Evolutionary conservation across 2,888 invertebrate genomes (phyloP), one percentile per base, ranked within the genome.

Genomic region (Allolobophora icterica): DNA sequence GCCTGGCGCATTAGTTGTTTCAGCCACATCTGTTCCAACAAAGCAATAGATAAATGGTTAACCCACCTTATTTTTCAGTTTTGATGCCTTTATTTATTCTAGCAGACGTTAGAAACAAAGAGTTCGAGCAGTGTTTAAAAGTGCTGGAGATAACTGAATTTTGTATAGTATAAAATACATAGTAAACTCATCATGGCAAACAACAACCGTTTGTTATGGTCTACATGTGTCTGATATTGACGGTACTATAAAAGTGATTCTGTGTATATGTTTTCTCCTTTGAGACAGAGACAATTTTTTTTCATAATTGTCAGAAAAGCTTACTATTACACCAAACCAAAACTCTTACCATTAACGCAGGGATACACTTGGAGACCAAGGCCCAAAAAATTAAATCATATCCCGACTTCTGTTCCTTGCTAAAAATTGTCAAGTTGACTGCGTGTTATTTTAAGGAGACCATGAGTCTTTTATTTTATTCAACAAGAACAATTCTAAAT

Each of bases 271-370:
- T n/a, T n/a, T n/a, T n/a, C n/a, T n/a, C n/a, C n/a, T n/a, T n/a
- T n/a, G n/a, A n/a, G n/a, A n/a, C n/a, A n/a, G n/a, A n/a, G n/a
- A n/a, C n/a, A n/a, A n/a, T n/a, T n/a, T n/a, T n/a, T n/a, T n/a
- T n/a, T n/a, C n/a, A n/a, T n/a, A n/a, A n/a, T n/a, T n/a, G n/a
- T n/a, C n/a, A n/a, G n/a, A n/a, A n/a, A n/a, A n/a, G n/a, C 2
- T 52, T 6, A 52, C 52, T 71, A 1, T n/a, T n/a, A 71, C 11
- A n/a, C 71, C 71, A n/a, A 13, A n/a, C n/a, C 24, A 5, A 34
- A 38, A 5, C 1, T 35, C 83, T 58, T 71, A 84, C 90, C 90
- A 40, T 90, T 84, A 15, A 90, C 34, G 42, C 90, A 90, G 90
- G 90, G 87, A 38, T 84, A 84, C 35, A 84, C 87, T 83, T 90